Conservation (phyloP, 2,113 vertebrate species). For the Xiphophorus maculatus region DNA sequence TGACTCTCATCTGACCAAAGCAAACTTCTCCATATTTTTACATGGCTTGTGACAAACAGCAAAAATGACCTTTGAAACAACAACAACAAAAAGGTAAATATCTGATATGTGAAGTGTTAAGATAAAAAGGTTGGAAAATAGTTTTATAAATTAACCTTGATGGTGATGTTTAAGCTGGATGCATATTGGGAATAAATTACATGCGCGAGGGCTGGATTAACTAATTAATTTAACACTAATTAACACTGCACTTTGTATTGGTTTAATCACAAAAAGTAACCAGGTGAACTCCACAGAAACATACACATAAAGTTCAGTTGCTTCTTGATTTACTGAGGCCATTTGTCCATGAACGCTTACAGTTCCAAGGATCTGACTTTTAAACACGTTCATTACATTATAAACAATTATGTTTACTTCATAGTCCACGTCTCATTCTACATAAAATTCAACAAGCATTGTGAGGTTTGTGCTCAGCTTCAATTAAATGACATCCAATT, state of each 20-base stretch:
- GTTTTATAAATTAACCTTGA: no score
- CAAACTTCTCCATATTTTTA: no score
- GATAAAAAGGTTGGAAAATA: neutral
- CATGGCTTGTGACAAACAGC: no score
- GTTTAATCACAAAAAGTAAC: neutral
- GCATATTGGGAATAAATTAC: no score
- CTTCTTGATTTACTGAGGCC: neutral
- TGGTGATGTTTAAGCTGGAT: no score
- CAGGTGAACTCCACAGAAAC: no score
- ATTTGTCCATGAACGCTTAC: neutral
- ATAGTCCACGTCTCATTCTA: slow-evolving; percentile 5
- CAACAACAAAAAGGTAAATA: no score
- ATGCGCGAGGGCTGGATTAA: neutral
- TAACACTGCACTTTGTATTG: neutral
- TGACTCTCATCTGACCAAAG: no score
- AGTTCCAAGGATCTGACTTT: slow-evolving; percentile 63
- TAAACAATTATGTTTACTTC: neutral
- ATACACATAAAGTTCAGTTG: neutral
- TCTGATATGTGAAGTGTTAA: neutral
- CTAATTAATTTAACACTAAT: neutral
- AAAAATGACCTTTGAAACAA: no score
- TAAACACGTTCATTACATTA: slow-evolving; percentile 23
- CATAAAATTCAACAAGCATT: slow-evolving; percentile 18
- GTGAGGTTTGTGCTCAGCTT: slow-evolving; percentile 13
- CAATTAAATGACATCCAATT: slow-evolving; percentile 1